Evolutionary conservation across 2,113 vertebrate species (phyloP), one percentile per base, ranked within the genome.

Genomic region (Bos indicus): DNA sequence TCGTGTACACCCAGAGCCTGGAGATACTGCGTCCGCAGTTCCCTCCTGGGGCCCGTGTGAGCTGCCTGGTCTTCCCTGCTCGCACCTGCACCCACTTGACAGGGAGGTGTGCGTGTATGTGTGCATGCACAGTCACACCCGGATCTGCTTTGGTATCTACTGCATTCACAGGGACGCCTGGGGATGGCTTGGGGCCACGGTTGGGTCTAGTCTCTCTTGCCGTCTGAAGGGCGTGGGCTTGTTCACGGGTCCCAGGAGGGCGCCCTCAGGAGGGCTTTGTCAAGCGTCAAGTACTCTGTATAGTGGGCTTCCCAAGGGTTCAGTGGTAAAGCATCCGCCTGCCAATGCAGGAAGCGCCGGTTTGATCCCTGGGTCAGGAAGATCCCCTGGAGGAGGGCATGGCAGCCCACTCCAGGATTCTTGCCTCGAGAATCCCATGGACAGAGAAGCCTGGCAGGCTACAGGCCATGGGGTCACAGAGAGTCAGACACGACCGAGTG

Each of bases 71-170:
- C 36, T 40, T 26, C 71, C 71, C 71, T 77, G 71, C 71, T 43
- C 3, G 2, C 40, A 8, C 2, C 40, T 46, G 48, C 54, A 10
- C 26, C 28, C 3, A 4, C 1, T 5, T 36, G n/a, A 25, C 2
- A 2, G 60, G 78, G 28, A 48, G 1, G 21, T 36, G 23, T 36
- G 57, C 26, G 60, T 25, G 17, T 1, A 2, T 6, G 28, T 16
- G 57, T 46, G 36, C 21, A 6, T 13, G 67, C 67, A 9, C 62
- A 36, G 17, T 36, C n/a, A 71, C 67, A 21, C 10, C 64, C 2
- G 0, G 64, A 23, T 40, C 67, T 43, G 71, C 11, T 25, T 25
- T 25, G 1, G 60, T 1, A 1, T 25, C n/a, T 83, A 7, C 30
- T 9, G 77, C 3, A 5, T 46, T 82, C 60, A 30, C 13, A 30